Base-by-base conservation (phyloP, 2,888 invertebrate genomes). In the Drosophila nr. perissopoda region DNA sequence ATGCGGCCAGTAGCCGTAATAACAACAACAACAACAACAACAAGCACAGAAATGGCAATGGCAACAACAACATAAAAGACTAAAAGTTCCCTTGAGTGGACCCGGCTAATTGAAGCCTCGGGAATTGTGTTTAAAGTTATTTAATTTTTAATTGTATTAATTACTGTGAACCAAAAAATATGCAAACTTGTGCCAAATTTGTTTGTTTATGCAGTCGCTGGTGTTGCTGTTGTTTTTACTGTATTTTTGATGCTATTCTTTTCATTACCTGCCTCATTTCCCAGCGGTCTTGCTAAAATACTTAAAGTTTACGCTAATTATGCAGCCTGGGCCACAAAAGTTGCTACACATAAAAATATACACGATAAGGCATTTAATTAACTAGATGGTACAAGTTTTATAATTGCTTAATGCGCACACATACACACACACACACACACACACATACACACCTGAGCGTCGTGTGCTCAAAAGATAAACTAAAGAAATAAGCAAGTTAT, bases 131-230 rank as follows among this genome's bases (percentile, higher is more conserved):
- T 82, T 73, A 84, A 87, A 87, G 76, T 82, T 78, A 62, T 87
- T 84, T 78, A 84, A 87, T 82, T 73, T 87, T 87, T 87, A 87
- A 85, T 87, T 84, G 84, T 80, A 74, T 85, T 87, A 85, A 85
- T 85, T 87, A 84, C 73, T 33, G 65, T 62, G 65, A 69, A 63
- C 34, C 60, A 57, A 75, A 78, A 69, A 77, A 69, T 70, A 62
- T 64, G 45, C 62, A 59, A 78, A 69, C 69, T 75, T 75, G 29
- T 54, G 36, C 66, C n/a, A 71, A 76, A 85, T 82, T 80, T 76
- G 78, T 80, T 85, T 84, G 80, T 87, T 87, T 85, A 87, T 85
- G 87, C 83, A 80, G 80, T 73, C 33, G 33, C 34, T 63, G 38
- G 34, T 52, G 27, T 33, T 60, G 21, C 16, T 59, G 25, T 29